phyloP scores from a whole-genome alignment of 2,888 invertebrate genomes.

The Argyresthia albistria region DNA sequence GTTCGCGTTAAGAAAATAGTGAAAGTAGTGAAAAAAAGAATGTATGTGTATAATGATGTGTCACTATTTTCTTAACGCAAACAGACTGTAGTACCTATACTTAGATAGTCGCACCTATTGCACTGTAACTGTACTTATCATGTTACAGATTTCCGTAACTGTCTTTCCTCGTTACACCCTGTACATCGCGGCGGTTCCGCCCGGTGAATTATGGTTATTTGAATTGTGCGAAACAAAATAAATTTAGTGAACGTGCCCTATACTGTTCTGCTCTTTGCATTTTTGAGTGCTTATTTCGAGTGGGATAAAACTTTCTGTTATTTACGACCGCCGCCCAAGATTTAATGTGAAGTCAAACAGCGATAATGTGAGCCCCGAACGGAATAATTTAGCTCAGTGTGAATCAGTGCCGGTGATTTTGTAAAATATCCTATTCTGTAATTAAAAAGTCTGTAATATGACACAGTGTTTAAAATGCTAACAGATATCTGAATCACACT shows the following conservation, averaged over 20 bases:
- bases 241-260: slow-evolving; percentile 71
- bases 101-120: too few species aligned
- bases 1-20: too few species aligned
- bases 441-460: too few species aligned
- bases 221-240: slow-evolving; percentile 73
- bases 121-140: too few species aligned
- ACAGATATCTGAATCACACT: too few species aligned
- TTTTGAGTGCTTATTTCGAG: slow-evolving; percentile 73
- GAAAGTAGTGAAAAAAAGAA: too few species aligned
- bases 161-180: neutral
- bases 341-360: slow-evolving; percentile 71
- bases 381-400: slow-evolving; percentile 32
- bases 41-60: too few species aligned
- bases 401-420: neutral
- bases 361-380: slow-evolving; percentile 53
- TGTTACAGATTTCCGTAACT: too few species aligned
- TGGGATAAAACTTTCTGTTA: slow-evolving; percentile 70
- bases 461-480: too few species aligned
- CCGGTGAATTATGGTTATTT: slow-evolving; percentile 70
- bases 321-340: slow-evolving; percentile 65
- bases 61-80: too few species aligned
- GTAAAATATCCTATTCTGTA: neutral
- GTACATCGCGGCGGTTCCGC: slow-evolving; percentile 12
- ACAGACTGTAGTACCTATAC: too few species aligned
- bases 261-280: slow-evolving; percentile 71